These are phyloP conservation scores for Sander vitreus DNA, from an alignment of 2,113 vertebrate species.

Conservation along the genomic window DNA sequence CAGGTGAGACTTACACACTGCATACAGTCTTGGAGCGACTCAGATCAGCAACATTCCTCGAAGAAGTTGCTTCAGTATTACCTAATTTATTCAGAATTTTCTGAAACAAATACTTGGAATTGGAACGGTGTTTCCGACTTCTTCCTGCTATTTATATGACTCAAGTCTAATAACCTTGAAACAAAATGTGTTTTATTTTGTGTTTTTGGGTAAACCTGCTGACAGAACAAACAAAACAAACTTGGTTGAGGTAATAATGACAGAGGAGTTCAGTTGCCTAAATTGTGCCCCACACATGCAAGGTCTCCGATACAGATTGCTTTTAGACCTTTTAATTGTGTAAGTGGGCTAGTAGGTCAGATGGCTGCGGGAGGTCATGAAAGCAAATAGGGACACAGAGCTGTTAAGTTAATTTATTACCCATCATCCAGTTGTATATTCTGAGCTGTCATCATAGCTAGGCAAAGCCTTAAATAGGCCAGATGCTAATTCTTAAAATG, in stretches of 20 bases:
- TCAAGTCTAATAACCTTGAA: too few relatives aligned
- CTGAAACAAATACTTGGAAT: not conserved
- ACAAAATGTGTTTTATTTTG: too few relatives aligned
- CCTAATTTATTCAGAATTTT: not conserved
- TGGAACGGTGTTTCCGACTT: too few relatives aligned
- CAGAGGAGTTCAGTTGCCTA: not conserved
- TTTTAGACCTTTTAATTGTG: not conserved
- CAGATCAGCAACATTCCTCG: not conserved
- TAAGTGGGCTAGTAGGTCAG: conserved; percentile 34
- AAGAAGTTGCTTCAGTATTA: not conserved
- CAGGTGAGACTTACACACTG: conserved; percentile 83
- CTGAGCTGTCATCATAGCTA: not conserved
- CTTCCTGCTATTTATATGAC: too few relatives aligned
- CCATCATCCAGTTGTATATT: conserved; percentile 2
- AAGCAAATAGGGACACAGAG: conserved; percentile 6
- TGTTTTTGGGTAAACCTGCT: too few relatives aligned
- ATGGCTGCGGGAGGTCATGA: not conserved
- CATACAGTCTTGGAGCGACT: not conserved
- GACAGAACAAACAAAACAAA: too few relatives aligned
- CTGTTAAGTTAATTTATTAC: conserved; percentile 23
- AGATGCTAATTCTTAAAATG: conserved; percentile 4
- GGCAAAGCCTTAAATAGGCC: not conserved
- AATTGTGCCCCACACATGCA: not conserved
- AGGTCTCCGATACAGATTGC: not conserved
- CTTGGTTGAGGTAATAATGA: not conserved